Conservation (phyloP, 92 coral and sea anemone genomes). For the Ricordea florida region DNA sequence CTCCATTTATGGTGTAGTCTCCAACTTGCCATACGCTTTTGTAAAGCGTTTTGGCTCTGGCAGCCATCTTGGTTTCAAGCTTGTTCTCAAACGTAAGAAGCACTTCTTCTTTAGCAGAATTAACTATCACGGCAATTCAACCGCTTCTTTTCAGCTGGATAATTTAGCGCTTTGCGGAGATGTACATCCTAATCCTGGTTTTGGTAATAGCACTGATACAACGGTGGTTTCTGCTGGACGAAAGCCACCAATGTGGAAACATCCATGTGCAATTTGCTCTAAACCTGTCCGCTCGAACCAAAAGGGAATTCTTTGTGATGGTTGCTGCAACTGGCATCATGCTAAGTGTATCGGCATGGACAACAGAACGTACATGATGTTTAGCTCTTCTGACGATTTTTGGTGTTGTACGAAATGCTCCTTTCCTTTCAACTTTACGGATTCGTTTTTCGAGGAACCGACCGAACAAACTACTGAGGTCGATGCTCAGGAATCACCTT, state of each 20-base stretch:
- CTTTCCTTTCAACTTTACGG: background rate
- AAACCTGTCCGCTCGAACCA: conserved; percentile 5
- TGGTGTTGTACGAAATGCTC: background rate
- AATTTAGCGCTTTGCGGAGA: background rate
- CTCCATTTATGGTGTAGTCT: too few relatives aligned
- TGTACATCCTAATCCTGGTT: conserved; percentile 4
- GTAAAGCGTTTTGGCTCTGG: too few relatives aligned
- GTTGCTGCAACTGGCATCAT: conserved; percentile 1
- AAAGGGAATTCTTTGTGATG: conserved; percentile 3
- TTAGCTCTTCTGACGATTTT: background rate
- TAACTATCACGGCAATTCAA: background rate
- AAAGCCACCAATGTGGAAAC: conserved; percentile 7
- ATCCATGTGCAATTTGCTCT: background rate
- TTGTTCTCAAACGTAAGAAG: too few relatives aligned
- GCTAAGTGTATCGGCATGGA: background rate
- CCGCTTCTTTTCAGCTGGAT: background rate
- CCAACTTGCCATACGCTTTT: too few relatives aligned
- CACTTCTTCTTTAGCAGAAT: background rate
- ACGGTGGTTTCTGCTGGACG: background rate
- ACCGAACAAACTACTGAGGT: too few relatives aligned
- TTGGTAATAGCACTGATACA: background rate
- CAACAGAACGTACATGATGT: background rate
- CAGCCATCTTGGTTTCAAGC: too few relatives aligned
- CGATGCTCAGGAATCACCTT: too few relatives aligned
- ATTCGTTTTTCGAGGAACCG: conserved; percentile 15